Evolutionary conservation across 2,113 vertebrate species (phyloP).

Genomic region (Penelope pileata): DNA sequence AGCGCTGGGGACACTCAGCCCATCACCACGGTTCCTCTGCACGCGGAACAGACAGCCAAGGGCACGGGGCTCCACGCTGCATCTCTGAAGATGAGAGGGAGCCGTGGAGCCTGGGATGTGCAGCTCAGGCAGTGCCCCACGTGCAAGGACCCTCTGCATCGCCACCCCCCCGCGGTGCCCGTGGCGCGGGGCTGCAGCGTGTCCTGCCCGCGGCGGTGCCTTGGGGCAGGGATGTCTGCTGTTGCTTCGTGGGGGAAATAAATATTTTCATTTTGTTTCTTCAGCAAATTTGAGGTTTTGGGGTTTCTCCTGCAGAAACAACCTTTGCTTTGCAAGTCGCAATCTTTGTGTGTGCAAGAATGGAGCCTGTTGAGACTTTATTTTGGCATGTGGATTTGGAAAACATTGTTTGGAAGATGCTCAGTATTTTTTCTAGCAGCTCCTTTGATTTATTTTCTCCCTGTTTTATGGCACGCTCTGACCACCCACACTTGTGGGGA

Average conservation of each 20-base stretch:
- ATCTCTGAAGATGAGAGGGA: too few relatives aligned
- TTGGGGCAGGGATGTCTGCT: background rate
- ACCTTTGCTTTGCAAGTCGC: constrained; percentile 5
- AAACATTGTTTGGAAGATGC: background rate
- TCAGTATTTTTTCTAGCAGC: background rate
- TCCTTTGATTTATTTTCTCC: background rate
- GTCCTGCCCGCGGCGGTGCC: background rate
- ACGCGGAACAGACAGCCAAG: background rate
- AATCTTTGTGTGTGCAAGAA: background rate
- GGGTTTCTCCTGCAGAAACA: constrained; percentile 66
- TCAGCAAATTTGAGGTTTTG: constrained; percentile 66
- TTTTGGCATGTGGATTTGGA: background rate
- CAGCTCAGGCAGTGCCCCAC: too few relatives aligned
- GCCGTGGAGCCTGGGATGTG: too few relatives aligned
- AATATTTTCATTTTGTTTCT: constrained; percentile 57
- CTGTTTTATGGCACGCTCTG: background rate
- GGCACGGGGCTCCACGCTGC: background rate
- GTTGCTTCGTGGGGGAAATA: constrained; percentile 22
- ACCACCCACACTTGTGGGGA: background rate
- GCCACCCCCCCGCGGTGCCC: too few relatives aligned
- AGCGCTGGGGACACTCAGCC: too few relatives aligned
- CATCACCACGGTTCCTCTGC: background rate
- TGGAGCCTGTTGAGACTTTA: background rate
- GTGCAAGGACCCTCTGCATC: too few relatives aligned
- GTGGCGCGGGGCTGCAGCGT: background rate